Conservation (phyloP, 2,113 vertebrate genomes). For the Perccottus glenii region DNA sequence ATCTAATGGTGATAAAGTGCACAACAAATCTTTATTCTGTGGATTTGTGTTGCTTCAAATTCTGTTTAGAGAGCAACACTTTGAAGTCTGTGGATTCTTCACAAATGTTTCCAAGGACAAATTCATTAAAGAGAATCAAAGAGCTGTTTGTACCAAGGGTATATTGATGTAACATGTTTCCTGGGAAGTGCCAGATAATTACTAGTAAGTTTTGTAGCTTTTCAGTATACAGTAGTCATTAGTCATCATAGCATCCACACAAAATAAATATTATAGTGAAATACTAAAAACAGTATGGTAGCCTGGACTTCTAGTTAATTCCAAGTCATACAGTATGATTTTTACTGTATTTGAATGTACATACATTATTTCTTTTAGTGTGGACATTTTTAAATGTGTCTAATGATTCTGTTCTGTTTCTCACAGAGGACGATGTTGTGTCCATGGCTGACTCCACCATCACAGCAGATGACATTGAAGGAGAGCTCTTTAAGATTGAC, state of each 20-base stretch:
- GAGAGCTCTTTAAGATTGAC: conserved; percentile 87
- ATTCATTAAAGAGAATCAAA: conserved; percentile 11
- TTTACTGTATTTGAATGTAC: too few species aligned
- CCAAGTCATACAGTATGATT: too few species aligned
- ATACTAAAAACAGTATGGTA: too few species aligned
- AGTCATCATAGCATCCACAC: neutral
- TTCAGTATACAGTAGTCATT: too few species aligned
- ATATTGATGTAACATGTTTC: neutral
- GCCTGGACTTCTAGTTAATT: too few species aligned
- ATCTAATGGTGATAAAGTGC: conserved; percentile 11
- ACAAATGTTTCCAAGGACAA: neutral
- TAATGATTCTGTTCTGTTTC: conserved; percentile 4
- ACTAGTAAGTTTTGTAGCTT: too few species aligned
- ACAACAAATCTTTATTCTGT: neutral
- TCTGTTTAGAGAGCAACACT: neutral
- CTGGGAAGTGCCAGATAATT: neutral
- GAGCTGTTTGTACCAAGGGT: neutral
- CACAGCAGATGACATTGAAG: conserved; percentile 86
- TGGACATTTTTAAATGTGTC: too few species aligned
- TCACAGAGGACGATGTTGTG: conserved; percentile 81
- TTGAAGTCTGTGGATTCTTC: conserved; percentile 1
- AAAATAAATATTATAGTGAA: too few species aligned
- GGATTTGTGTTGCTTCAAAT: neutral
- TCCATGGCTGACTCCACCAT: conserved; percentile 89
- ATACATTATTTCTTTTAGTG: neutral